Percentiles rank a stretch among this genome's conserved stretches.
Evolutionary conservation across 2,797 vertebrate genomes (phyloP).

Genomic region (Coracias cyanogaster): DNA sequence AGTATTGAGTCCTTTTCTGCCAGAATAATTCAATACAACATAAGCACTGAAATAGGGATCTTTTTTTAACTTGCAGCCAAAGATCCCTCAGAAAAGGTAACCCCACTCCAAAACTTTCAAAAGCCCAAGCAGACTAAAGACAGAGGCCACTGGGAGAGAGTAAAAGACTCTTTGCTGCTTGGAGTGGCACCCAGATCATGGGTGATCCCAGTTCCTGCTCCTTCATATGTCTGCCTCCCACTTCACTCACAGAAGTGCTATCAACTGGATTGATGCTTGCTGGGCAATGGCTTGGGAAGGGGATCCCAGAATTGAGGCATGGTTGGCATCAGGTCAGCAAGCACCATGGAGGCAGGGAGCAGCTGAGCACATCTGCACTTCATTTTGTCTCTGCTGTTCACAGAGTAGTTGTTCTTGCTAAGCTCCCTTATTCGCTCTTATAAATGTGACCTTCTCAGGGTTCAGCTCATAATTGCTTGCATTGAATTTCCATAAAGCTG

Average conservation of each 20-base stretch:
- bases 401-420: not conserved
- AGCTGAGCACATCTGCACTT: not conserved
- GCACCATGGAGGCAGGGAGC: accelerated
- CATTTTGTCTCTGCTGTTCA: not conserved
- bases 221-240: not conserved
- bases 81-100: not conserved
- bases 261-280: not conserved
- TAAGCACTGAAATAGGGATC: not conserved
- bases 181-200: not conserved
- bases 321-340: not conserved
- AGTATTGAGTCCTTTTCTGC: not conserved
- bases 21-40: not conserved
- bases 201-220: not conserved
- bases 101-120: not conserved
- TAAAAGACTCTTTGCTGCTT: not conserved
- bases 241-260: accelerated
- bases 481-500: not conserved
- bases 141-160: not conserved
- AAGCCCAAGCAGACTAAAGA: not conserved
- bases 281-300: not conserved
- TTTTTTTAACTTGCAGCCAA: not conserved
- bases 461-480: not conserved
- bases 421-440: not conserved
- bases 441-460: not conserved
- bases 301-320: not conserved